Base-by-base conservation (phyloP, 1,140 invertebrate species). In the Pogonomyrmex barbatus region DNA sequence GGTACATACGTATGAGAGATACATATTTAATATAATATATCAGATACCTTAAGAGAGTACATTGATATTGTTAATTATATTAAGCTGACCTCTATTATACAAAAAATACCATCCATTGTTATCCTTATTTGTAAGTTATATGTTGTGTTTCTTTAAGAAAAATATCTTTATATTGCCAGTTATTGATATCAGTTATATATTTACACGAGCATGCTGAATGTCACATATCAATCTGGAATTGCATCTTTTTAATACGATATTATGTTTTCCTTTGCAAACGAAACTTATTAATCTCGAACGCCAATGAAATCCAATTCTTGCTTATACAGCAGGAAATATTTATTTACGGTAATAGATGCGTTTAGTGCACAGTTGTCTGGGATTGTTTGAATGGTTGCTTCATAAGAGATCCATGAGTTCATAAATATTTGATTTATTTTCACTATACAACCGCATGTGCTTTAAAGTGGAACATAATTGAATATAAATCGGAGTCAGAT, bases 371-470 rank as follows among this genome's bases (percentile, higher is more conserved):
- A 73, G 1, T 65, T 42, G 3, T 17, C 71, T 60, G 30, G 36
- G 45, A 47, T 62, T 45, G 33, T 75, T 76, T 39, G 54, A 79
- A 30, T 54, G 42, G 52, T 76, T n/a, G 42, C 33, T 81, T 54
- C 67, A 68, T 9, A n/a, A 33, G 17, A 36, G 14, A 6, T 47
- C 17, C 9, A 56, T 70, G 60, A 62, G 52, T 88, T 65, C 33
- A 87, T 65, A 50, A 87, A 81, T 75, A 73, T 30, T 54, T 54
- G n/a, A 47, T 78, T 88, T 70, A 71, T 77, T 86, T 79, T 58
- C 0, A 52, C 45, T 71, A 65, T 79, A 86, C 65, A 70, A 77
- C 12, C 50, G 30, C 47, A 73, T 17, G 42, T 68, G 36, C n/a
- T 68, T 87, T 79, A 86, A 85, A 68, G 2, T 68, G 50, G 30